These are phyloP conservation scores for Cichlasoma orientale DNA, from an alignment of 2,797 vertebrate genomes.

Conservation along the genomic window DNA sequence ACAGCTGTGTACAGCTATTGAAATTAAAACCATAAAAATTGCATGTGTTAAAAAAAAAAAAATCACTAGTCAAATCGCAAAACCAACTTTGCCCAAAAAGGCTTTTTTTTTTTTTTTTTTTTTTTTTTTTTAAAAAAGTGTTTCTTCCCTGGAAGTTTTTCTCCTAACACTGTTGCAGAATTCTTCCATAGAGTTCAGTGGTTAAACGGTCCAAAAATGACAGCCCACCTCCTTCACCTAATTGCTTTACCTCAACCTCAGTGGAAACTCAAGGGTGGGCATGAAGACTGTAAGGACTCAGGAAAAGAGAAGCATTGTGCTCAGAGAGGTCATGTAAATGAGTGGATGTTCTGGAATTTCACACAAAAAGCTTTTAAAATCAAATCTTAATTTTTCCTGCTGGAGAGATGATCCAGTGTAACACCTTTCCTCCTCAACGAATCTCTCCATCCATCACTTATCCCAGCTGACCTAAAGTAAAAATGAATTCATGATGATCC, in stretches of 20 bases:
- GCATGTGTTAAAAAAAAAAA: not conserved
- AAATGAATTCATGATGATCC: too few species aligned
- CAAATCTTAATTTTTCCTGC: not conserved
- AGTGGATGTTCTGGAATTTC: too few species aligned
- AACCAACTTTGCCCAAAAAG: not conserved
- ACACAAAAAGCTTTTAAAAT: fast-evolving
- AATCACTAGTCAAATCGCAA: not conserved
- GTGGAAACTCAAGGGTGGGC: not conserved
- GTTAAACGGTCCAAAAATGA: not conserved
- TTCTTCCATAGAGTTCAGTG: not conserved
- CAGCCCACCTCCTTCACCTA: not conserved
- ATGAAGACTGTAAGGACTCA: not conserved
- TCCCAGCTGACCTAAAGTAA: too few species aligned
- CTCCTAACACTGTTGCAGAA: fast-evolving
- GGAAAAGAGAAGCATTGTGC: not conserved
- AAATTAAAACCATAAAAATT: not conserved
- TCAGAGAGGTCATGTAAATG: not conserved
- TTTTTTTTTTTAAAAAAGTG: too few species aligned
- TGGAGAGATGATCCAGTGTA: not conserved
- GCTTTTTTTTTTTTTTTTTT: not conserved
- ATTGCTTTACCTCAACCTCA: not conserved
- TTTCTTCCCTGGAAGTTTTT: not conserved
- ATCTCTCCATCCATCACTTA: too few species aligned
- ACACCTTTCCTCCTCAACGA: too few species aligned
- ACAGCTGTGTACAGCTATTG: not conserved